phyloP scores from a whole-genome alignment of 2,888 invertebrate genomes.

The Timema podura region DNA sequence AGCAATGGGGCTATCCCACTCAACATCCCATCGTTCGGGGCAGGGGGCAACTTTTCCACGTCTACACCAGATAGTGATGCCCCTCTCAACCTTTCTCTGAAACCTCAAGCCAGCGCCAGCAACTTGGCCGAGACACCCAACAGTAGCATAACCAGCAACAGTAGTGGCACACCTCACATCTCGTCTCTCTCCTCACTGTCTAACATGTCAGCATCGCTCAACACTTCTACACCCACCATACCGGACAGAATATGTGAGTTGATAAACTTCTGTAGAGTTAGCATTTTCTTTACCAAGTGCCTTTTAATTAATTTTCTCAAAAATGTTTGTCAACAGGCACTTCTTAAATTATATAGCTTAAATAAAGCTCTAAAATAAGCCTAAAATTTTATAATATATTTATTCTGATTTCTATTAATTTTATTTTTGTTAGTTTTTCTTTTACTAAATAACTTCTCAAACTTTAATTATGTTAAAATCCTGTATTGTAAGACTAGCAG shows the following conservation, averaged over 20 bases:
- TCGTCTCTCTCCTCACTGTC: slow-evolving; percentile 23
- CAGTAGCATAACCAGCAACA: background rate
- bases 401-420: too few relatives aligned
- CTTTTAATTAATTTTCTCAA: too few relatives aligned
- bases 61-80: slow-evolving; percentile 61
- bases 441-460: too few relatives aligned
- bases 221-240: slow-evolving; percentile 5
- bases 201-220: slow-evolving; percentile 20
- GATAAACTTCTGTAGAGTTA: background rate
- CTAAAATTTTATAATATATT: too few relatives aligned
- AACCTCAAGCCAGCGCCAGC: slow-evolving; percentile 44
- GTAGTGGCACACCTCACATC: background rate
- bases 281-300: background rate
- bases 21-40: slow-evolving; percentile 29
- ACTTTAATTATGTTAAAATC: too few relatives aligned
- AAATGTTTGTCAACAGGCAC: too few relatives aligned
- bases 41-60: slow-evolving; percentile 44
- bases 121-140: background rate
- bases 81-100: slow-evolving; percentile 78
- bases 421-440: too few relatives aligned
- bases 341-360: too few relatives aligned
- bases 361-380: too few relatives aligned
- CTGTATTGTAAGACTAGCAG: too few relatives aligned
- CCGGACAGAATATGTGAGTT: slow-evolving; percentile 8
- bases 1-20: slow-evolving; percentile 33